Evolutionary conservation across 1,140 invertebrate species (phyloP).

Genomic region (Macrostomum lignano): DNA sequence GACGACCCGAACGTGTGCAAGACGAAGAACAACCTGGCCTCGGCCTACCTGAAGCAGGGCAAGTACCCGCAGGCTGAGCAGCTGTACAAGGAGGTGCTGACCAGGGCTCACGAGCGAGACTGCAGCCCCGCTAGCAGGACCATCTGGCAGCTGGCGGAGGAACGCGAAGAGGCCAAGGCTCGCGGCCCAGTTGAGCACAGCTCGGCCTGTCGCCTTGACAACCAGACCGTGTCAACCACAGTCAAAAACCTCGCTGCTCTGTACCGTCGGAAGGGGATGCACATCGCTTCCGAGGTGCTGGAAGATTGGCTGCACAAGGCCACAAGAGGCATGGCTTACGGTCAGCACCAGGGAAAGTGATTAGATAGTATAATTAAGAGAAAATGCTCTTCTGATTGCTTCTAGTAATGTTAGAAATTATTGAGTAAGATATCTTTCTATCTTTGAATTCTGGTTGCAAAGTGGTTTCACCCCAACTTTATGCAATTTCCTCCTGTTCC

Average conservation of each 20-base stretch:
- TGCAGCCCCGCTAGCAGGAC: neutral
- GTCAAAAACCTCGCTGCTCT: slow-evolving; percentile 77
- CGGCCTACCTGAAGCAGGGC: slow-evolving; percentile 87
- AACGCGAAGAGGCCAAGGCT: neutral
- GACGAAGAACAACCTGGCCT: slow-evolving; percentile 94
- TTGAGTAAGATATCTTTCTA: too few relatives aligned
- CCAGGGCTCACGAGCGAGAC: slow-evolving; percentile 33
- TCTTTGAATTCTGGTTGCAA: too few relatives aligned
- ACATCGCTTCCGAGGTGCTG: slow-evolving; percentile 85
- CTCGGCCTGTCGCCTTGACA: too few relatives aligned
- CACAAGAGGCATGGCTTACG: too few relatives aligned
- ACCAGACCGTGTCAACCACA: slow-evolving; percentile 82
- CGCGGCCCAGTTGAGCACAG: too few relatives aligned
- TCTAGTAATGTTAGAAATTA: too few relatives aligned
- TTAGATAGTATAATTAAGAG: too few relatives aligned
- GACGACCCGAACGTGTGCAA: slow-evolving; percentile 97
- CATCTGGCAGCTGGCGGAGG: slow-evolving; percentile 1
- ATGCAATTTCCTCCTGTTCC: too few relatives aligned
- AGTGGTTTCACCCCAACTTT: too few relatives aligned
- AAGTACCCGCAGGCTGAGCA: slow-evolving; percentile 95
- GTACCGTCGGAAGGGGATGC: slow-evolving; percentile 84
- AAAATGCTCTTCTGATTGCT: too few relatives aligned
- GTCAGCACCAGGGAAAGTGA: too few relatives aligned
- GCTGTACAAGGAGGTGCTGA: slow-evolving; percentile 84
- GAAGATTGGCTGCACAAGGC: too few relatives aligned